Conservation (phyloP, 2,113 vertebrate genomes). For the Anolis carolinensis region DNA sequence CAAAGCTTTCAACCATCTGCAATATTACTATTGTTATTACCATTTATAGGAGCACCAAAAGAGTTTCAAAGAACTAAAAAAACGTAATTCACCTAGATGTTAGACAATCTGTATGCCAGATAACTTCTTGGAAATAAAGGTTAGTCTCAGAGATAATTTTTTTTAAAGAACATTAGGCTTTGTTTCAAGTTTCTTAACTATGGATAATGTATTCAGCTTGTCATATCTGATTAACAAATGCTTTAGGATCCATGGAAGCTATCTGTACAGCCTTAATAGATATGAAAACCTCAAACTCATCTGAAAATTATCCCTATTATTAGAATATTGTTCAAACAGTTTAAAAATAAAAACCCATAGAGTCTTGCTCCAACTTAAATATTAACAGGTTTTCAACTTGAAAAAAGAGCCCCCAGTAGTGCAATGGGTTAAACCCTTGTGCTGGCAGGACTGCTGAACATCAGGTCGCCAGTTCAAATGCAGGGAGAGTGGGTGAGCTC, state of each 20-base stretch:
- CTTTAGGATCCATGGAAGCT: neutral
- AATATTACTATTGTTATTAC: neutral
- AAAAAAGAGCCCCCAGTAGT: no score
- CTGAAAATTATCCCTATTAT: neutral
- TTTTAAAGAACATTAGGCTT: neutral
- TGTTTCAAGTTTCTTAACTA: fast-evolving
- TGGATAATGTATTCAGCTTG: neutral
- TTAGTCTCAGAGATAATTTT: neutral
- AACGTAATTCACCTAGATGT: no score
- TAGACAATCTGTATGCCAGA: neutral
- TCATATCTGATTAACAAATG: constrained; percentile 12
- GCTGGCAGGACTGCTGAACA: no score
- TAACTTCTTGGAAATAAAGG: neutral
- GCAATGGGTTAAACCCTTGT: no score
- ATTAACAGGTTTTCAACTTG: neutral
- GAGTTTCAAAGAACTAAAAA: neutral
- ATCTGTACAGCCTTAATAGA: neutral
- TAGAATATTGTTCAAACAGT: neutral
- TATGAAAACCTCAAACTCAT: neutral
- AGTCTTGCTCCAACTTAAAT: neutral
- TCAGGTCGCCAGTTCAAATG: no score
- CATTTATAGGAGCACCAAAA: neutral
- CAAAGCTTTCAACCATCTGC: neutral
- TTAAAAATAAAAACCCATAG: neutral
- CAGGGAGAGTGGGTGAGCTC: no score